Evolutionary conservation across 2,888 invertebrate species (phyloP), one percentile per base, ranked within the genome.

Genomic region (Plebejus melissa): DNA sequence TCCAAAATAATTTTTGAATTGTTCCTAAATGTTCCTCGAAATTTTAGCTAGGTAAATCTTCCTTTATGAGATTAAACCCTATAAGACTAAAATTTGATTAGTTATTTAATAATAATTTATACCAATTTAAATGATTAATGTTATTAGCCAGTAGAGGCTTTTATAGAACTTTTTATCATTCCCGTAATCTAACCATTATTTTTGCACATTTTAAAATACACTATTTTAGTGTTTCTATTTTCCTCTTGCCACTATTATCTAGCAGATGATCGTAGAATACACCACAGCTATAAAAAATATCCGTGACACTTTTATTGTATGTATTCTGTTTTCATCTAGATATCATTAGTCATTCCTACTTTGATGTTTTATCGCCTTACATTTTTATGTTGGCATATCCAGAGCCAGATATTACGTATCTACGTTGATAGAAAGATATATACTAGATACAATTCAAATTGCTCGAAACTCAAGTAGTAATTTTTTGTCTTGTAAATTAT

Each of bases 311-410:
- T 93, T 90, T 91, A 91, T 90, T 88, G 86, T 88, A 83, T 84
- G 86, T 87, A 87, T 87, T 87, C 87, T 85, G 87, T 88, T 90
- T 88, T 90, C 87, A 89, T 90, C 87, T 88, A 87, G 88, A 89
- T 90, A 86, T 86, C 88, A 90, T 92, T 88, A 88, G 85, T 90
- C 87, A 88, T 85, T 85, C 82, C 82, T 77, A 82, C 89, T 93
- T 93, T 92, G 92, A 92, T 89, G 89, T 91, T 89, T 85, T 86
- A 90, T 90, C 86, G 87, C 82, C 81, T 81, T 88, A 87, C 85
- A 86, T 89, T 91, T 89, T 90, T 88, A 87, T 88, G 84, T 82
- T 86, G 84, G 83, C 85, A 84, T 86, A 86, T 87, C 83, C 83
- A 81, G 83, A 84, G 81, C 83, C 81, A 80, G 78, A 85, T 86